Percentiles rank a stretch among this genome's conserved stretches.
Evolutionary conservation across 2,113 vertebrate genomes (phyloP).

Genomic region (Orthonyx spaldingii): DNA sequence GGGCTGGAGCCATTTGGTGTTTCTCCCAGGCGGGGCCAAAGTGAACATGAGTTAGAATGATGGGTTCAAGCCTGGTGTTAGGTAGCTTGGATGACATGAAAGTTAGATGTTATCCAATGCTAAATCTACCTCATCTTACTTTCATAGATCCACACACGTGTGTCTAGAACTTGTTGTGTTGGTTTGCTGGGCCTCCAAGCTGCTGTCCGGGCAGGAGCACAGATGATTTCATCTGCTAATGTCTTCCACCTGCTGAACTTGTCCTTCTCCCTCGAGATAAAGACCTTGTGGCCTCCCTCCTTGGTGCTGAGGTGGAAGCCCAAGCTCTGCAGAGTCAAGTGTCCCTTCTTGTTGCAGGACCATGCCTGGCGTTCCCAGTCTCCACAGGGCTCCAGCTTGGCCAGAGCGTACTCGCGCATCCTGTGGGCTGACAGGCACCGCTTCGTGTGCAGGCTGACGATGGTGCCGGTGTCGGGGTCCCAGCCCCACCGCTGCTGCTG

Average conservation of each 20-base stretch:
- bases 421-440: conserved; percentile 72
- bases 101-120: background rate
- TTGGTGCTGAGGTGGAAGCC: conserved; percentile 74
- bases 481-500: conserved; percentile 72
- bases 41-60: background rate
- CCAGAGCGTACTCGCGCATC: conserved; percentile 40
- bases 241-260: conserved; percentile 80
- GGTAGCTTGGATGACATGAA: background rate
- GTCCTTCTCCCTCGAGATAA: conserved; percentile 71
- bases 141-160: background rate
- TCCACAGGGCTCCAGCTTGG: conserved; percentile 72
- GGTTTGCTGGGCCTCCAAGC: background rate
- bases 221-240: conserved; percentile 59
- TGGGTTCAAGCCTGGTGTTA: background rate
- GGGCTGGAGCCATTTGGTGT: background rate
- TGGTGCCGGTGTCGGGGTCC: conserved; percentile 44
- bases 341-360: conserved; percentile 83
- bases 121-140: conserved; percentile 47
- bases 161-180: background rate
- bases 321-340: conserved; percentile 70
- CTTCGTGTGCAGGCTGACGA: conserved; percentile 63
- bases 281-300: conserved; percentile 71
- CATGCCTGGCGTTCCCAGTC: conserved; percentile 69
- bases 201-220: conserved; percentile 8
- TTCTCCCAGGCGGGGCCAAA: background rate